Conservation (phyloP, 1,140 invertebrate genomes). For the Chironomus tepperi region DNA sequence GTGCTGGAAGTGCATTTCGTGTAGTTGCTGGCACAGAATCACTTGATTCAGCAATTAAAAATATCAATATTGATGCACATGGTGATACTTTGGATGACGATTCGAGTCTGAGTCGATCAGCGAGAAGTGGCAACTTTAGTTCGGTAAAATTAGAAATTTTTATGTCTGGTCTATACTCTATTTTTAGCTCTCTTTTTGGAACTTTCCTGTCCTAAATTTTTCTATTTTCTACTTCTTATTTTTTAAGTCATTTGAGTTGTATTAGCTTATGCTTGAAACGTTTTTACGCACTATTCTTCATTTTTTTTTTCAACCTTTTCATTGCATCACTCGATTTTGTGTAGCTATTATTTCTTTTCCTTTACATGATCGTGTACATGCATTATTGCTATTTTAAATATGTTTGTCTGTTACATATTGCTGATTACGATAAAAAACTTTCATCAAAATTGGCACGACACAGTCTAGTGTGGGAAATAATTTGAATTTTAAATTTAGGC, state of each 20-base stretch:
- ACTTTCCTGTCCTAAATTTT: not conserved
- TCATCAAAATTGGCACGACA: no score
- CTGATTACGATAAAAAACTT: no score
- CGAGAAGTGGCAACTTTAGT: not conserved
- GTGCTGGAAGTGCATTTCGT: conserved; percentile 64
- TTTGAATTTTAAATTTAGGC: no score
- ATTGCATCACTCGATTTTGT: conserved; percentile 8
- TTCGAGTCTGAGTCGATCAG: conserved; percentile 28
- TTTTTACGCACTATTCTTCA: not conserved
- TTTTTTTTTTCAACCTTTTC: not conserved
- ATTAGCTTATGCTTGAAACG: no score
- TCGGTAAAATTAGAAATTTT: not conserved
- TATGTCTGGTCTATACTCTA: not conserved
- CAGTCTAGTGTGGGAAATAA: no score
- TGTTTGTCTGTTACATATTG: no score
- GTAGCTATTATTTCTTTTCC: conserved; percentile 5
- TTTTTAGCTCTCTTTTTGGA: not conserved
- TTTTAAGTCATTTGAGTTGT: not conserved
- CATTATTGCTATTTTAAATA: not conserved
- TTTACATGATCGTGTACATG: not conserved
- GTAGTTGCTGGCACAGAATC: conserved; percentile 67
- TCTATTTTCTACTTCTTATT: not conserved
- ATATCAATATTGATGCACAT: not conserved
- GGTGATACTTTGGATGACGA: not conserved
- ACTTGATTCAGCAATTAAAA: conserved; percentile 46